Conservation (phyloP, 2,113 vertebrate genomes). For the Okapia johnstoni region DNA sequence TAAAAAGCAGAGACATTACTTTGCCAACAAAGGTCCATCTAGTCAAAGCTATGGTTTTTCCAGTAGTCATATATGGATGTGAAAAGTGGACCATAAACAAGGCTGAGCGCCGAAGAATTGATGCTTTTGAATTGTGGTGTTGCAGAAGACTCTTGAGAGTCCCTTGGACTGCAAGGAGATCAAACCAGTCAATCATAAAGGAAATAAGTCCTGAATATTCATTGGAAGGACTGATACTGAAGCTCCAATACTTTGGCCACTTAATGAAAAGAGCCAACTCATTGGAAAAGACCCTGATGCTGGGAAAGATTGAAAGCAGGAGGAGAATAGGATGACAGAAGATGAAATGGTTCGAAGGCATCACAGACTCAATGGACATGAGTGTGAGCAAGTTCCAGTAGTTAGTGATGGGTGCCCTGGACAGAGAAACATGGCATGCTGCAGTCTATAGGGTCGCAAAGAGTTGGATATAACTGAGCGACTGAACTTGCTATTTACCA, state of each 20-base stretch:
- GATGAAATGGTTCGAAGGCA: neutral
- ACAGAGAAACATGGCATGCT: neutral
- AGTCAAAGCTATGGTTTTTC: neutral
- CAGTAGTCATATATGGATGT: neutral
- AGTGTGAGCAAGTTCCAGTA: neutral
- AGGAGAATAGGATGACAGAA: neutral
- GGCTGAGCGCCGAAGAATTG: neutral
- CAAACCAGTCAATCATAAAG: neutral
- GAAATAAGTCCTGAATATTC: neutral
- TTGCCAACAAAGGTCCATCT: neutral
- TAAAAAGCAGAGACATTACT: neutral
- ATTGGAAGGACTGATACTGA: neutral
- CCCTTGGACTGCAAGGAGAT: neutral
- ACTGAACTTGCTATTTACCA: neutral
- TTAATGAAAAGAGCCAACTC: neutral
- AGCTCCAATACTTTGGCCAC: neutral
- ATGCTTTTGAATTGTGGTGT: neutral
- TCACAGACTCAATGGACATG: neutral
- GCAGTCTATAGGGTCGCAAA: neutral
- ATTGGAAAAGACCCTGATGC: neutral
- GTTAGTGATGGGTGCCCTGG: neutral
- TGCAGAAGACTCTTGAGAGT: neutral
- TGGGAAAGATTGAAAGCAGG: neutral
- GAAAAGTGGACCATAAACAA: neutral
- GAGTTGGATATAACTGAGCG: neutral